phyloP scores from a whole-genome alignment of 2,797 vertebrate species.

The Tragopan temminckii region DNA sequence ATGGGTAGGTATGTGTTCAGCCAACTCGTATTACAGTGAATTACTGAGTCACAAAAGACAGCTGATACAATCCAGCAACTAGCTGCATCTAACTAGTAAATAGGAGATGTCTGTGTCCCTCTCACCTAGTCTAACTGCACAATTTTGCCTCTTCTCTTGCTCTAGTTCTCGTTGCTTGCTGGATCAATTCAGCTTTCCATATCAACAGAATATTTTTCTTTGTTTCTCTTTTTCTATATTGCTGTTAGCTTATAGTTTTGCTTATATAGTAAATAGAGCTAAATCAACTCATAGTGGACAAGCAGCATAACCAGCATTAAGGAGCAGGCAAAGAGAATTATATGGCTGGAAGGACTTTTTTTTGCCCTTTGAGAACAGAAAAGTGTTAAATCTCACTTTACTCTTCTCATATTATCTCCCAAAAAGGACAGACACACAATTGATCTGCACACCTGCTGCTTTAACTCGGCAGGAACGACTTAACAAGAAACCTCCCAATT shows the following conservation, averaged over 20 bases:
- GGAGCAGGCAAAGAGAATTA: conserved; percentile 12
- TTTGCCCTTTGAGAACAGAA: background rate
- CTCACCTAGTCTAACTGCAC: background rate
- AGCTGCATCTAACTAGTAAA: background rate
- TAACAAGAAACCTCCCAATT: background rate
- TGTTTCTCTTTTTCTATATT: background rate
- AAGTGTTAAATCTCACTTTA: background rate
- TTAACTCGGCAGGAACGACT: conserved; percentile 3
- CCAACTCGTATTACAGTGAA: background rate
- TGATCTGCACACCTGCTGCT: conserved; percentile 6
- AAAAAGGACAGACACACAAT: background rate
- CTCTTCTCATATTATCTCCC: background rate
- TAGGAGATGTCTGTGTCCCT: background rate
- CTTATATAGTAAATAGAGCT: background rate
- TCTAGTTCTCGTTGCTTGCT: background rate
- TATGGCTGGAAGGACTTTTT: background rate
- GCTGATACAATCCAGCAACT: background rate
- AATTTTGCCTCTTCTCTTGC: background rate
- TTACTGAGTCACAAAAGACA: background rate
- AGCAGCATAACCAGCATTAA: background rate
- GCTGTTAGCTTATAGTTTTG: background rate
- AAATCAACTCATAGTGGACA: background rate
- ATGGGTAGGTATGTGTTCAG: background rate
- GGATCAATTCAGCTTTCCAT: background rate
- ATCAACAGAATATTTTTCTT: background rate